phyloP scores from a whole-genome alignment of 2,797 vertebrate genomes.

The Propithecus perrieri region DNA sequence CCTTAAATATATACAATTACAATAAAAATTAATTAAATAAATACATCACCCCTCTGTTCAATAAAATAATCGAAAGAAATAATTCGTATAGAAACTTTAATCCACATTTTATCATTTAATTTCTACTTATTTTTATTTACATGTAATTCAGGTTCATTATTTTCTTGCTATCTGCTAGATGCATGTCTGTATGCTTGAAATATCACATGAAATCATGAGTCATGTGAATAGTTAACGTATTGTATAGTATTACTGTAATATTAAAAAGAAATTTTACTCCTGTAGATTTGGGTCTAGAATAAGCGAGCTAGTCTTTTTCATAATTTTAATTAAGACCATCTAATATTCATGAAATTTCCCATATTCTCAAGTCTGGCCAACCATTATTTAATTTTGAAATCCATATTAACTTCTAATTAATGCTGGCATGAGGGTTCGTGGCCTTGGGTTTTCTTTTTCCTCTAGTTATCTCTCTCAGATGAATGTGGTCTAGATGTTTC shows the following conservation, averaged over 20 bases:
- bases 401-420: background rate
- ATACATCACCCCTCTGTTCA: accelerated
- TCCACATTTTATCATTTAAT: background rate
- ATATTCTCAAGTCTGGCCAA: background rate
- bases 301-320: background rate
- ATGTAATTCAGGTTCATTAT: too few species aligned
- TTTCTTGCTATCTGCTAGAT: background rate
- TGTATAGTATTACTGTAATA: accelerated
- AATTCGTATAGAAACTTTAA: background rate
- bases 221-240: background rate
- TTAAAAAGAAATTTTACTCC: background rate
- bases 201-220: accelerated
- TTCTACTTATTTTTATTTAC: background rate
- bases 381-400: background rate
- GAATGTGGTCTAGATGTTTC: background rate
- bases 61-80: background rate
- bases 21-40: background rate
- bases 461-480: background rate
- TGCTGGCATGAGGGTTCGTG: background rate
- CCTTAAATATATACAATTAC: background rate
- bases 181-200: accelerated
- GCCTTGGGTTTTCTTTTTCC: background rate
- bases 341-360: background rate
- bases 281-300: background rate
- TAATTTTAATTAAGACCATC: background rate